Evolutionary conservation across 1,140 invertebrate species (phyloP), one percentile per base, ranked within the genome.

Genomic region (Grapholita molesta): DNA sequence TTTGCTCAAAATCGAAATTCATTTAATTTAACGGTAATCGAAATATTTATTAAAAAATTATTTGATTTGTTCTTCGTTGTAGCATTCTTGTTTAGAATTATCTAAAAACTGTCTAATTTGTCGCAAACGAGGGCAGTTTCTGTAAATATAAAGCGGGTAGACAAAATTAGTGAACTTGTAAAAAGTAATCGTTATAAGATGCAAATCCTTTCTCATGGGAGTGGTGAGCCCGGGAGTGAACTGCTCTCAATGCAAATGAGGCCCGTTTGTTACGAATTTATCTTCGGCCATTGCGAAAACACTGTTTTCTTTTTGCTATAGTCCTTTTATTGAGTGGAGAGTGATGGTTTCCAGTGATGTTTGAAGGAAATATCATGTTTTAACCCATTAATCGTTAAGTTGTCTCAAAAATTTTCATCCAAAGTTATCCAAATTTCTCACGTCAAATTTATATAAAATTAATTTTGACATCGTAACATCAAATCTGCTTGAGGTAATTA

Each of bases 141-240:
- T 23, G 67, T 71, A 79, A 79, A 76, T 75, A 71, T 70, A 67
- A 71, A 76, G 67, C 75, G 70, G 35, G 68, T 57, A 68, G 33
- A 78, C 61, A 76, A 82, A 88, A 88, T 86, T 86, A 84, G 83
- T 79, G 75, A 77, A 86, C 76, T 84, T 85, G 78, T 86, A 81
- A 82, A 82, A 86, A 83, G 80, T 87, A 85, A 87, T 86, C 86
- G 83, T 75, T 79, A 81, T 78, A 76, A 77, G 69, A 89, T 87
- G 85, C 81, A 86, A 87, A 89, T 86, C 67, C 30, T 38, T 28
- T 65, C 79, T 77, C 75, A 42, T 25, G 83, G 76, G 84, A 77
- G 69, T 64, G 70, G 70, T 73, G 69, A 24, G 70, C 76, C 76
- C 64, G 71, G 73, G 71, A 75, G 75, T 75, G 82, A 86, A 80